These are phyloP conservation scores for Bombus picipes DNA, from an alignment of 1,140 invertebrate genomes.

Conservation along the genomic window DNA sequence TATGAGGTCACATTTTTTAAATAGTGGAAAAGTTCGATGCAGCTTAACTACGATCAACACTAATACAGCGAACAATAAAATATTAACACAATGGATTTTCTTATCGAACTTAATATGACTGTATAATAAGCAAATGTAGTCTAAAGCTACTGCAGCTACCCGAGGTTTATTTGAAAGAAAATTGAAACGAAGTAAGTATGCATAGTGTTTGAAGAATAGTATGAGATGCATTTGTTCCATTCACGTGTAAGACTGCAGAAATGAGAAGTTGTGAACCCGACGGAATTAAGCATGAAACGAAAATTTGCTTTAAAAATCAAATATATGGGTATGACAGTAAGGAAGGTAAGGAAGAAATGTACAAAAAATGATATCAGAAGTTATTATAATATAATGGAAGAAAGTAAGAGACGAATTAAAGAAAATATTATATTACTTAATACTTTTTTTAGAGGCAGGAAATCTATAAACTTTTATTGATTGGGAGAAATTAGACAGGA, in stretches of 20 bases:
- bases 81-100: background rate
- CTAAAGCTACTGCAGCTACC: background rate
- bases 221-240: background rate
- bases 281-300: background rate
- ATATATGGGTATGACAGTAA: background rate
- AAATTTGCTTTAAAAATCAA: background rate
- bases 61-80: no score
- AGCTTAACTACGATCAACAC: background rate
- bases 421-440: no score
- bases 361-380: background rate
- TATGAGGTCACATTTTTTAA: background rate
- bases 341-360: background rate
- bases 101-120: background rate
- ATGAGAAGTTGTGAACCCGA: background rate
- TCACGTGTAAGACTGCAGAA: background rate
- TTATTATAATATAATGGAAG: background rate
- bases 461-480: background rate
- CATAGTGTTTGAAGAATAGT: background rate
- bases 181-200: constrained; percentile 3
- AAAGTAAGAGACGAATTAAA: background rate
- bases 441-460: background rate
- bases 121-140: background rate
- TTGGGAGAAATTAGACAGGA: background rate
- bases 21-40: background rate
- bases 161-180: background rate